Percentiles rank a stretch among this genome's conserved stretches.
phyloP scores from a whole-genome alignment of 2,888 invertebrate species.

The Anoplius nigerrimus region DNA sequence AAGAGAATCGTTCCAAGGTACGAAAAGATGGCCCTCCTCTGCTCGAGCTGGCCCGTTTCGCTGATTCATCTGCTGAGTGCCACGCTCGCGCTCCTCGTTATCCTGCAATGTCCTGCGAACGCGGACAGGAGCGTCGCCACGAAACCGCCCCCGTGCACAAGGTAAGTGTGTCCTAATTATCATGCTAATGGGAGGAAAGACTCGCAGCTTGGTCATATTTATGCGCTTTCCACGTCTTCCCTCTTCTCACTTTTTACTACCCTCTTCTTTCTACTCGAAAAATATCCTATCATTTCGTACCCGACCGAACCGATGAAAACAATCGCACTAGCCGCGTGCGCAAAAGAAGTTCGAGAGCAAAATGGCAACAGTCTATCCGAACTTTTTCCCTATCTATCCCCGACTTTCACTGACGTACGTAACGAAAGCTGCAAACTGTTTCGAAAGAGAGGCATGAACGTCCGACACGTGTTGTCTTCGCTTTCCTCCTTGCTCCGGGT shows the following conservation, averaged over 20 bases:
- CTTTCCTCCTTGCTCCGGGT: too few species aligned
- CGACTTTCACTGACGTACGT: too few species aligned
- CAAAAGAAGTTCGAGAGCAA: too few species aligned
- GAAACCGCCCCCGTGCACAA: slow-evolving; percentile 67
- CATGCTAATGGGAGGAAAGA: neutral
- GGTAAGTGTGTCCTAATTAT: slow-evolving; percentile 63
- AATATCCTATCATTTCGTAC: too few species aligned
- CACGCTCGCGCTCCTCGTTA: slow-evolving; percentile 51
- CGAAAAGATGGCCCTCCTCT: slow-evolving; percentile 60
- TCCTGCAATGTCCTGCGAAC: slow-evolving; percentile 39
- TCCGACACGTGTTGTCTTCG: too few species aligned
- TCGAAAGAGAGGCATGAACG: too few species aligned
- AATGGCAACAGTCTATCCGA: too few species aligned
- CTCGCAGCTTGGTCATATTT: too few species aligned
- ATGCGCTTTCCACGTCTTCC: neutral
- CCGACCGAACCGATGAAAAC: too few species aligned
- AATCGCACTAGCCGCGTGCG: too few species aligned
- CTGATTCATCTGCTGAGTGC: slow-evolving; percentile 54
- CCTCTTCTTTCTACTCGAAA: neutral
- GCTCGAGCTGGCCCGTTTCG: slow-evolving; percentile 44
- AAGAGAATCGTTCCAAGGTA: neutral
- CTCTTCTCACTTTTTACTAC: neutral
- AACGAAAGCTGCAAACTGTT: too few species aligned
- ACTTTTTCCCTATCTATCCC: too few species aligned
- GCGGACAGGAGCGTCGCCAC: slow-evolving; percentile 44